Evolutionary conservation across 1,140 invertebrate genomes (phyloP).

Genomic region (Eufriesea mexicana): DNA sequence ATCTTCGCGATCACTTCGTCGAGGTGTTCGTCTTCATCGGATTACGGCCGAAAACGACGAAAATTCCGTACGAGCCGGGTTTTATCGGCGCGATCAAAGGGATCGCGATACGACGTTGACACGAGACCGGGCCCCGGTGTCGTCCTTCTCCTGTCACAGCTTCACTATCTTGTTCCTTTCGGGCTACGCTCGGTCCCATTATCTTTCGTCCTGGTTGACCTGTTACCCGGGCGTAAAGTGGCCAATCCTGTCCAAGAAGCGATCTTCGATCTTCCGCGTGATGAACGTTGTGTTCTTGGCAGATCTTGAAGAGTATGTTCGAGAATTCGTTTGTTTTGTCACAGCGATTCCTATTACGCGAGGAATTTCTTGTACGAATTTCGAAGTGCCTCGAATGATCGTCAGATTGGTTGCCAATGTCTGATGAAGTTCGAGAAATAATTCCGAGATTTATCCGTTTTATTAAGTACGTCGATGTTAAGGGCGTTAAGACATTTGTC

Average conservation of each 20-base stretch:
- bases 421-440: background rate
- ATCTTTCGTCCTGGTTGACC: slow-evolving; percentile 68
- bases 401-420: background rate
- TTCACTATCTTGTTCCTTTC: slow-evolving; percentile 73
- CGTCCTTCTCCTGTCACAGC: slow-evolving; percentile 72
- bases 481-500: too few species aligned
- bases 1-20: background rate
- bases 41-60: slow-evolving; percentile 31
- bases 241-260: slow-evolving; percentile 74
- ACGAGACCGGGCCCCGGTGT: slow-evolving; percentile 43
- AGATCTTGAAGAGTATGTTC: slow-evolving; percentile 5
- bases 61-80: background rate
- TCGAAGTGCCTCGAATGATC: background rate
- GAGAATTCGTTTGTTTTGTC: background rate
- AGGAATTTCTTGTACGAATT: background rate
- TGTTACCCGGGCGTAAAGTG: slow-evolving; percentile 72
- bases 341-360: background rate
- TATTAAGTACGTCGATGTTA: background rate
- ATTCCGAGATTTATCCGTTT: too few species aligned
- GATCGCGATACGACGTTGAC: slow-evolving; percentile 48
- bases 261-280: slow-evolving; percentile 67
- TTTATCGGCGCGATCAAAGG: slow-evolving; percentile 65
- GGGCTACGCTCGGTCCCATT: slow-evolving; percentile 68
- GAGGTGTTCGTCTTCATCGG: slow-evolving; percentile 30
- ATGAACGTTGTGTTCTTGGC: slow-evolving; percentile 61